These are phyloP conservation scores for Trilocha varians DNA, from an alignment of 2,888 invertebrate species.

Conservation along the genomic window DNA sequence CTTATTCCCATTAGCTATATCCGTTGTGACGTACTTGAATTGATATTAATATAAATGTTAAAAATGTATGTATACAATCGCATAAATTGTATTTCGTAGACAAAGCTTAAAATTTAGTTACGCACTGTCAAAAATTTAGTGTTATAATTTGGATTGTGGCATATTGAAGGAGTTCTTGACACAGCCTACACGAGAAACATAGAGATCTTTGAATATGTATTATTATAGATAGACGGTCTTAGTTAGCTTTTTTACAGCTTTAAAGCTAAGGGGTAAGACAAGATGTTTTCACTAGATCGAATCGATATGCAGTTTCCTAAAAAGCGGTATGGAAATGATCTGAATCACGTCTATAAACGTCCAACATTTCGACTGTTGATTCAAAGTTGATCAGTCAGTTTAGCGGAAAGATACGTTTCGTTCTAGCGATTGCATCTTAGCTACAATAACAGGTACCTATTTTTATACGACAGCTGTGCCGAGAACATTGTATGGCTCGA, in stretches of 20 bases:
- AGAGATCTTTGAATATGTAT: background rate
- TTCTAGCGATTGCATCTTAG: too few species aligned
- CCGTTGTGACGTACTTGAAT: too few species aligned
- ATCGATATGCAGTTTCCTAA: too few species aligned
- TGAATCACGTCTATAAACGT: too few species aligned
- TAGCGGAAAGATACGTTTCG: too few species aligned
- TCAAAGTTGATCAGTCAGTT: too few species aligned
- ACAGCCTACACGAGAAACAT: conserved; percentile 23
- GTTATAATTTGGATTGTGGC: conserved; percentile 31
- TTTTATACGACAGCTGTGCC: conserved; percentile 37
- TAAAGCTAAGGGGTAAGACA: background rate
- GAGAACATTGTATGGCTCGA: conserved; percentile 42
- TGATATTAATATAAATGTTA: conserved; percentile 5
- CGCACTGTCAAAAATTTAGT: conserved; percentile 19
- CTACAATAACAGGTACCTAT: conserved; percentile 8
- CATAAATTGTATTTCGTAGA: background rate
- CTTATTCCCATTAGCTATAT: too few species aligned
- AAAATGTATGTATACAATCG: conserved; percentile 4
- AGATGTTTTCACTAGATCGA: too few species aligned
- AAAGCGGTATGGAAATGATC: too few species aligned
- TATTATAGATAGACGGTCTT: background rate
- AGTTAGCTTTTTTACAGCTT: conserved; percentile 7
- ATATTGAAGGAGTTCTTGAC: conserved; percentile 41
- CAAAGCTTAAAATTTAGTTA: conserved; percentile 3
- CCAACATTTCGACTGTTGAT: too few species aligned